Conservation (phyloP, 2,113 vertebrate genomes). For the Scomber japonicus region DNA sequence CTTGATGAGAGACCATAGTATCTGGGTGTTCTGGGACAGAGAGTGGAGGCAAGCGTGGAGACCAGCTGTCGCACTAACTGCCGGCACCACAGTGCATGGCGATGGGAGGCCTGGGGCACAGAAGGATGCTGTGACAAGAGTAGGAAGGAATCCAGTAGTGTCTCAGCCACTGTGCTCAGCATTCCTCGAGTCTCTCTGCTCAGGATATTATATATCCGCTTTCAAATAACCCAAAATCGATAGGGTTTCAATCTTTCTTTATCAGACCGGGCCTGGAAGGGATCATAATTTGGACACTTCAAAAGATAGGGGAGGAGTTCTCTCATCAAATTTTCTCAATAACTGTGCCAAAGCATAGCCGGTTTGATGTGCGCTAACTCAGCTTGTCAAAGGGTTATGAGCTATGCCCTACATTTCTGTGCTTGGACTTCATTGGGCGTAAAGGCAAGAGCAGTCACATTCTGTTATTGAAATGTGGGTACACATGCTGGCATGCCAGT, state of each 20-base stretch:
- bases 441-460: conserved; percentile 46
- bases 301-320: conserved; percentile 54
- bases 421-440: conserved; percentile 41
- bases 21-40: conserved; percentile 63
- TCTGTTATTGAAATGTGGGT: conserved; percentile 40
- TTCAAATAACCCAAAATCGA: conserved; percentile 57
- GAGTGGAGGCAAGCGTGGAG: conserved; percentile 62
- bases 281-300: conserved; percentile 60
- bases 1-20: conserved; percentile 61
- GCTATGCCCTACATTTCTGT: conserved; percentile 66
- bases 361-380: conserved; percentile 54
- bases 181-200: conserved; percentile 31
- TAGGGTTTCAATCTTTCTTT: conserved; percentile 58
- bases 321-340: conserved; percentile 42
- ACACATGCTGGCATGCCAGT: conserved; percentile 18
- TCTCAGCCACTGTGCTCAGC: conserved; percentile 40
- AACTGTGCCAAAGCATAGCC: conserved; percentile 48
- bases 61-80: conserved; percentile 79
- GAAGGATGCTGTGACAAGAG: conserved; percentile 65
- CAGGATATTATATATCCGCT: conserved; percentile 60
- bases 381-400: conserved; percentile 55
- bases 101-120: conserved; percentile 52
- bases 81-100: conserved; percentile 61
- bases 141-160: conserved; percentile 56
- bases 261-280: conserved; percentile 31